A percentile compares a stretch with the other conserved stretches of the same genome.
phyloP scores from a whole-genome alignment of 2,888 invertebrate species.

The Podotricha telesiphe region DNA sequence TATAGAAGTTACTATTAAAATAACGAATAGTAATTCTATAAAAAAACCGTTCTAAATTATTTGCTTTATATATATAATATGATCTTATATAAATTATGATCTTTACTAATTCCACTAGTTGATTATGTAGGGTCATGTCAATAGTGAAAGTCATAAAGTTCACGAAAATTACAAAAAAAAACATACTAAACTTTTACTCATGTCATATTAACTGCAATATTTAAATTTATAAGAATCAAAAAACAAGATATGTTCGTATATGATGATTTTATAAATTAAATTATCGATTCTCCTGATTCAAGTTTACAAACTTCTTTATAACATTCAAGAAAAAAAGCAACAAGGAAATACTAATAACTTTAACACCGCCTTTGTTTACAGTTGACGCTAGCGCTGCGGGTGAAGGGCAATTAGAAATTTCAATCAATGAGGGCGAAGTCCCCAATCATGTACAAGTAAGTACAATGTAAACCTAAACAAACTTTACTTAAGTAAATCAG shows the following conservation, averaged over 20 bases:
- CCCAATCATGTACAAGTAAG: constrained; percentile 96
- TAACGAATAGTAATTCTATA: too few relatives aligned
- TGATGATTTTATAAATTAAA: background rate
- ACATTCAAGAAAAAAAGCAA: background rate
- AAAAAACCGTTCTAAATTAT: too few relatives aligned
- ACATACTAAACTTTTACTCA: too few relatives aligned
- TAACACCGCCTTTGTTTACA: constrained; percentile 67
- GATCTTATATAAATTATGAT: too few relatives aligned
- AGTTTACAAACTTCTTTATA: background rate
- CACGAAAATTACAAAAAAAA: too few relatives aligned
- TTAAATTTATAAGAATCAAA: too few relatives aligned
- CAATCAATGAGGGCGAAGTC: constrained; percentile 99
- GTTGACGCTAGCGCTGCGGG: constrained; percentile 99
- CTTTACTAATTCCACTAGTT: too few relatives aligned
- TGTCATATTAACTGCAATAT: too few relatives aligned
- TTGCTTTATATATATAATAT: too few relatives aligned
- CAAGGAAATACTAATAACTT: constrained; percentile 1
- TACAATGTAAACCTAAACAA: constrained; percentile 41
- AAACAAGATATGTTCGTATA: background rate
- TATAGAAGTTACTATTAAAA: too few relatives aligned
- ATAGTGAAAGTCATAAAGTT: too few relatives aligned
- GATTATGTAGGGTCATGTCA: too few relatives aligned
- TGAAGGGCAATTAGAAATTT: constrained; percentile 99
- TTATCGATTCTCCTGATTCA: background rate
- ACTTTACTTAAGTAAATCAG: constrained; percentile 39